These are phyloP conservation scores for Lagria hirta DNA, from an alignment of 2,888 invertebrate genomes.

Conservation along the genomic window DNA sequence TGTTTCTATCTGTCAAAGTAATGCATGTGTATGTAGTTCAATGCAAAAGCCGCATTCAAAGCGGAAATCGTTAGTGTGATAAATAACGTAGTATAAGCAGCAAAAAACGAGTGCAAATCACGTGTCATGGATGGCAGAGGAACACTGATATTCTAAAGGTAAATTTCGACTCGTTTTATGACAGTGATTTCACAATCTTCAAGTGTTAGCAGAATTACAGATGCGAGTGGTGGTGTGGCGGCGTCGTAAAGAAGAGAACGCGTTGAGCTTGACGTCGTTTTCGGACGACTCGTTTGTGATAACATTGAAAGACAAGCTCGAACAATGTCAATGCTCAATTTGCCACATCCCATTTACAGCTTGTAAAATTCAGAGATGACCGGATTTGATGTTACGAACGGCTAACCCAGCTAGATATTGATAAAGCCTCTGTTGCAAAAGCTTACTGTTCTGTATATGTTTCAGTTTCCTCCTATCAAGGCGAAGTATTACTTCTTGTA, in stretches of 20 bases:
- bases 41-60: conserved; percentile 30
- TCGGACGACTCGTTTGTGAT: conserved; percentile 38
- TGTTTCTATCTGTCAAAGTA: conserved; percentile 5
- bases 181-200: conserved; percentile 37
- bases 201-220: conserved; percentile 39
- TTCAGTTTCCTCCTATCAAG: conserved; percentile 70
- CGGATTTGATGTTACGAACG: conserved; percentile 14
- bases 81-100: conserved; percentile 36
- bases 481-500: conserved; percentile 72
- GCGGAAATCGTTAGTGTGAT: conserved; percentile 41
- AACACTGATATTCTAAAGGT: conserved; percentile 39
- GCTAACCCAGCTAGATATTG: conserved; percentile 29
- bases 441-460: conserved; percentile 32
- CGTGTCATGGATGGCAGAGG: conserved; percentile 32
- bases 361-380: conserved; percentile 25
- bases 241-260: conserved; percentile 36
- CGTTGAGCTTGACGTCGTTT: conserved; percentile 18
- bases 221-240: conserved; percentile 37
- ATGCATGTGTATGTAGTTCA: conserved; percentile 10
- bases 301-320: conserved; percentile 32
- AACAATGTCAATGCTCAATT: conserved; percentile 36
- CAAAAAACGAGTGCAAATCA: conserved; percentile 37
- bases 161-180: conserved; percentile 38
- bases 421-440: conserved; percentile 26
- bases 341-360: conserved; percentile 30